These are phyloP conservation scores for Leucopsar rothschildi DNA, from an alignment of 2,113 vertebrate genomes.

Conservation along the genomic window DNA sequence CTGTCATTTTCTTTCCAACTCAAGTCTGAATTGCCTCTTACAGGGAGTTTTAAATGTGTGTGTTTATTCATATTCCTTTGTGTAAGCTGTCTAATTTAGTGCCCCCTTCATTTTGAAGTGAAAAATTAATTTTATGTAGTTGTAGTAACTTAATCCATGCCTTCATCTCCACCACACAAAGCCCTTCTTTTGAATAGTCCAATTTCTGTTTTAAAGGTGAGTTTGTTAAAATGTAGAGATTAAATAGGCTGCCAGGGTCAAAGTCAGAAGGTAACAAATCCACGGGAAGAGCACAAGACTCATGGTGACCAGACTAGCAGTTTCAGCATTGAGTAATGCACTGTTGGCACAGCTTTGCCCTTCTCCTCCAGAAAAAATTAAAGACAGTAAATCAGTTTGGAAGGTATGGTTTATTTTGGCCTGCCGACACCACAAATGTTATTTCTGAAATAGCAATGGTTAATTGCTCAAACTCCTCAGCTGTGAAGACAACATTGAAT, in stretches of 20 bases:
- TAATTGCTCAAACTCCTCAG: constrained; percentile 17
- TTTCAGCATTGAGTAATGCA: neutral
- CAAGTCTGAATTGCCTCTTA: neutral
- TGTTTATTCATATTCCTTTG: neutral
- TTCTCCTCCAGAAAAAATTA: neutral
- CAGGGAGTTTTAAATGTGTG: neutral
- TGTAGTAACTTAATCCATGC: neutral
- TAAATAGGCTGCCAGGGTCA: neutral
- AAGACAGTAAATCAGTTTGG: constrained; percentile 36
- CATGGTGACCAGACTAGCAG: neutral
- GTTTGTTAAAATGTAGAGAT: neutral
- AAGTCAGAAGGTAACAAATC: neutral
- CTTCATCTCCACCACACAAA: neutral
- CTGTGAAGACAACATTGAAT: neutral
- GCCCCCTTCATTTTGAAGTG: neutral
- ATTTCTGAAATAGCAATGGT: constrained; percentile 21
- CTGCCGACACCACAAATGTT: neutral
- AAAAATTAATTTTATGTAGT: neutral
- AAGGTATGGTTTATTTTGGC: constrained; percentile 50
- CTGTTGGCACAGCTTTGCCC: neutral
- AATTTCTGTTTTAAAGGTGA: neutral
- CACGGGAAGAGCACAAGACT: neutral
- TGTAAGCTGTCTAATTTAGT: neutral
- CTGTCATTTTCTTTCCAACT: neutral
- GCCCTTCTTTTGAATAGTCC: neutral